These are phyloP conservation scores for Decapterus maruadsi DNA, from an alignment of 2,797 vertebrate species.

Conservation along the genomic window DNA sequence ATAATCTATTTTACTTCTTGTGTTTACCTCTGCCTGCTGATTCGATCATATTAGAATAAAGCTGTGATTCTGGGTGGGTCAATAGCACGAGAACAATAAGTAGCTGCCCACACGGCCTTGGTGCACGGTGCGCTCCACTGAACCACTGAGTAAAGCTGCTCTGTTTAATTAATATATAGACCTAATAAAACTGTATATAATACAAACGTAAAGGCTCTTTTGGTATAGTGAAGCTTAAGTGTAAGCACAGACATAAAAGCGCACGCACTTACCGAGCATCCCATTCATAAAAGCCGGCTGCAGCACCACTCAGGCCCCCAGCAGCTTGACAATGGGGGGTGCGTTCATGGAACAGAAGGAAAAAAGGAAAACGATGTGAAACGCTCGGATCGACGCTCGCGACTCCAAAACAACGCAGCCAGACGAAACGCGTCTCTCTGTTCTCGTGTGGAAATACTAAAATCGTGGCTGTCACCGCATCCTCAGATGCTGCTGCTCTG, in stretches of 20 bases:
- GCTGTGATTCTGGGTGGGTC: slow-evolving; percentile 71
- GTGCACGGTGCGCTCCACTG: slow-evolving; percentile 35
- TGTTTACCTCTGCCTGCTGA: neutral
- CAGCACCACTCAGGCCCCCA: slow-evolving; percentile 70
- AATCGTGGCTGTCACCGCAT: slow-evolving; percentile 49
- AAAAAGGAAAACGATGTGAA: neutral
- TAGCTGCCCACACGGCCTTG: slow-evolving; percentile 56
- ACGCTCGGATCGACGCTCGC: slow-evolving; percentile 5
- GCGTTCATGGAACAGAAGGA: slow-evolving; percentile 44
- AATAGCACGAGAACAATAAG: slow-evolving; percentile 76
- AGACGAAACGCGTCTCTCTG: neutral
- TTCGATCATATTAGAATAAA: slow-evolving; percentile 22
- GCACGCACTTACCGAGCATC: slow-evolving; percentile 78
- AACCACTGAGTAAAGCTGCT: neutral
- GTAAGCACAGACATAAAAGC: slow-evolving; percentile 1
- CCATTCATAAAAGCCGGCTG: slow-evolving; percentile 78
- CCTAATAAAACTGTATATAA: neutral
- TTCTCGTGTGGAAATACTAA: neutral
- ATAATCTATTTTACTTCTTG: neutral
- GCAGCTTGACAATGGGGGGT: slow-evolving; percentile 64
- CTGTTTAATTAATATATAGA: neutral
- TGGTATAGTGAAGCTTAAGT: neutral
- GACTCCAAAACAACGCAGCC: neutral
- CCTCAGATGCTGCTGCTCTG: slow-evolving; percentile 58
- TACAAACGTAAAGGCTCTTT: neutral